A percentile compares a stretch with the other conserved stretches of the same genome.
Conservation (phyloP, 2,797 vertebrate genomes). For the Myotis vivesi region DNA sequence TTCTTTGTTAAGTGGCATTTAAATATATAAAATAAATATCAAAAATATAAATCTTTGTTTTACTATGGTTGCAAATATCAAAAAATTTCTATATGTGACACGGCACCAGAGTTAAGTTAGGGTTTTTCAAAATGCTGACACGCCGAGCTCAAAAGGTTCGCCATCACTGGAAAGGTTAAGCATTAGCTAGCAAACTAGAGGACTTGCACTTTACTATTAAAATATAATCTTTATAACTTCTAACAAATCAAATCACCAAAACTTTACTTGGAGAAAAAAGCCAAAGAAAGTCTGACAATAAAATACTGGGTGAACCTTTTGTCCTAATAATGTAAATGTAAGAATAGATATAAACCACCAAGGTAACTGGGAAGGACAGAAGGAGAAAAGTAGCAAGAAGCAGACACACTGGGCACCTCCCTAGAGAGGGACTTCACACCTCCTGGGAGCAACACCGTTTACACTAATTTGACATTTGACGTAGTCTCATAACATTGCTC, state of each 20-base stretch:
- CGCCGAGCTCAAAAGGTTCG: too few species aligned
- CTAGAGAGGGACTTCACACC: background rate
- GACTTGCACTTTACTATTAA: background rate
- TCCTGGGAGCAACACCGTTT: background rate
- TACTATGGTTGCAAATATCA: too few species aligned
- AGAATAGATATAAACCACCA: background rate
- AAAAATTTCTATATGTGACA: too few species aligned
- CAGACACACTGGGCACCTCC: background rate
- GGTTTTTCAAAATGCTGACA: too few species aligned
- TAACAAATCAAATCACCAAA: conserved; percentile 17
- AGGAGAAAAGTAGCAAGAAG: background rate
- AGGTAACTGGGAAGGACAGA: background rate
- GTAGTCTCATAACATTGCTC: background rate
- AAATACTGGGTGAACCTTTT: background rate
- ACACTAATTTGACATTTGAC: background rate
- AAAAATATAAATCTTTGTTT: too few species aligned
- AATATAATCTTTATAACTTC: background rate
- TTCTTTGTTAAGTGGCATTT: too few species aligned
- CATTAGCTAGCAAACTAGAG: background rate
- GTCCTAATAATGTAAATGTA: background rate
- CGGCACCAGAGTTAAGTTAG: too few species aligned
- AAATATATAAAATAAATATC: too few species aligned
- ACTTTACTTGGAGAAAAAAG: background rate
- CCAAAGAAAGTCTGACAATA: background rate
- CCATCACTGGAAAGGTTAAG: background rate